Evolutionary conservation across 1,140 invertebrate genomes (phyloP), one percentile per base, ranked within the genome.

Genomic region (Atta colombica): DNA sequence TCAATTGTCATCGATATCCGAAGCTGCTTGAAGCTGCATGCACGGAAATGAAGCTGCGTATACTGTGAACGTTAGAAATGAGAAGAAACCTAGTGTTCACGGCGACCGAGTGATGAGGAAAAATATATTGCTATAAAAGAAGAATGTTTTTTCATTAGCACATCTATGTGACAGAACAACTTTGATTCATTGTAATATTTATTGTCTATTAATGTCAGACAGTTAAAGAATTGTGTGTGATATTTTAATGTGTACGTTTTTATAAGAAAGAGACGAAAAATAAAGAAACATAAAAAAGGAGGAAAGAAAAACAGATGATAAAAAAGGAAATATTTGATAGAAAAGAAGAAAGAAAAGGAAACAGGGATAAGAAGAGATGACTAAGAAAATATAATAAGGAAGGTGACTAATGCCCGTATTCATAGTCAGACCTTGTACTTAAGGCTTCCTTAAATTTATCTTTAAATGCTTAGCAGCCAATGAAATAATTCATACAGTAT

Each of bases 51-150:
- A 90, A 91, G 58, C 89, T 69, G 51, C 51, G 61, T 55, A 51
- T 51, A 16, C 55, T 25, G 3, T 60, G 71, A 90, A 75, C 66
- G 25, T 10, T 82, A 66, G 18, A 90, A 91, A 91, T 91, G 88
- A 91, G 72, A 90, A 86, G 89, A 91, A 91, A 88, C 89, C 89
- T 84, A 75, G n/a, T 53, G n/a, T 51, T 31, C 21, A 18, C 53
- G 74, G 31, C 25, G 78, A 77, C 31, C n/a, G 82, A 18, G 51
- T 69, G 78, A 45, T n/a, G 21, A 77, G 55, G 77, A 65, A 45
- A 89, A 77, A 3, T 58, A n/a, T 84, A 77, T 82, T 75, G 80
- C 55, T 75, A 49, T 75, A 49, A 72, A 72, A 12, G 53, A 72
- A 25, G 7, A 84, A 84, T 63, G 16, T n/a, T 63, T 66, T 84